Percentiles rank a stretch among this genome's conserved stretches.
These are phyloP conservation scores for Elachura formosa DNA, from an alignment of 2,113 vertebrate species.

Conservation along the genomic window DNA sequence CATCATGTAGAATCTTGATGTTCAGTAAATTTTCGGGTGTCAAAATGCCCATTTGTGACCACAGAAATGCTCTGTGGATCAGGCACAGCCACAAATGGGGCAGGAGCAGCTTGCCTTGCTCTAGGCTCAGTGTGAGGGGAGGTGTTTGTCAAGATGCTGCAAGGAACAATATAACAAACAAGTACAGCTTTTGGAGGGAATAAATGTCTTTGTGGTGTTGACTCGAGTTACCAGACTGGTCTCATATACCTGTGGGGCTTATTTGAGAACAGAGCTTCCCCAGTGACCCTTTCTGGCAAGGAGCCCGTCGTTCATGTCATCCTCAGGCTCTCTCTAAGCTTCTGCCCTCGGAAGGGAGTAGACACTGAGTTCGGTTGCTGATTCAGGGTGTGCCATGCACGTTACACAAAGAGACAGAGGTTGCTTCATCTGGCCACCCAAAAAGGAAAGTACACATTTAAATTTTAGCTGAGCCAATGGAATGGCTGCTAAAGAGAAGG, in stretches of 20 bases:
- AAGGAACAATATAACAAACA: background rate
- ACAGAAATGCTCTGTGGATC: accelerated
- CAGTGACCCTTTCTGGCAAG: background rate
- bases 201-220: background rate
- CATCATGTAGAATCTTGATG: background rate
- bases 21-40: background rate
- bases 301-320: background rate
- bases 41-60: accelerated
- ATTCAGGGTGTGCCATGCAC: background rate
- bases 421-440: background rate
- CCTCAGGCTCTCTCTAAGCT: background rate
- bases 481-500: background rate
- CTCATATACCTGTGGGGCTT: background rate
- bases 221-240: background rate
- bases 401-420: background rate
- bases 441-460: background rate
- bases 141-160: background rate
- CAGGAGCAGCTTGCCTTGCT: background rate
- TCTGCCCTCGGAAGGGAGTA: accelerated
- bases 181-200: background rate
- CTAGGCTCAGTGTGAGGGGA: accelerated
- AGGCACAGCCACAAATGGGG: accelerated
- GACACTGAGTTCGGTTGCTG: background rate
- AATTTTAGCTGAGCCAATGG: background rate
- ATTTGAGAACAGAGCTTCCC: background rate